Evolutionary conservation across 1,140 invertebrate species (phyloP).

Genomic region (Apolygus lucorum): DNA sequence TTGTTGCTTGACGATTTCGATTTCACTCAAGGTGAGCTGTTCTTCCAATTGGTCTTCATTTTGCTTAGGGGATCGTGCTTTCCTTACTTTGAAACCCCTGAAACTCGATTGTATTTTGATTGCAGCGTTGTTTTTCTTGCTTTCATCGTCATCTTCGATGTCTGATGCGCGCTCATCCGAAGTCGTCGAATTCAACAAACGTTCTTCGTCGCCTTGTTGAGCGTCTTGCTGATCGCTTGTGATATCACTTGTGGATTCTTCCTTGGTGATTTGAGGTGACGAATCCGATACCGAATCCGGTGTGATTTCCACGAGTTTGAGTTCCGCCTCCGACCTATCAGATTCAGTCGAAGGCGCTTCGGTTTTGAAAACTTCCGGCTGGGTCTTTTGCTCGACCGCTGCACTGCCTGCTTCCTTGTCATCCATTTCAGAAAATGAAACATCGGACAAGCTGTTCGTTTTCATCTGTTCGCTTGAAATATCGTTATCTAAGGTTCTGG

Average conservation of each 20-base stretch:
- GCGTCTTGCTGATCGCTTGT: background rate
- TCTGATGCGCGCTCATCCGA: background rate
- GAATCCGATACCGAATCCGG: background rate
- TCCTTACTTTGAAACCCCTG: constrained; percentile 31
- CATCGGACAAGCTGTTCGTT: constrained; percentile 32
- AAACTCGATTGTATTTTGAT: constrained; percentile 33
- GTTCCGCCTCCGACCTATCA: background rate
- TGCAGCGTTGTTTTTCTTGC: constrained; percentile 24
- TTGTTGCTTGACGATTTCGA: constrained; percentile 27
- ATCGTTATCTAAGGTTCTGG: constrained; percentile 27
- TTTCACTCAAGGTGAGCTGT: constrained; percentile 23
- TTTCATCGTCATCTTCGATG: background rate
- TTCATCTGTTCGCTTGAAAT: constrained; percentile 32
- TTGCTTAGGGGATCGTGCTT: constrained; percentile 28
- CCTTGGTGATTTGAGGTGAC: background rate
- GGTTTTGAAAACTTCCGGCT: background rate
- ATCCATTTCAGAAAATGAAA: constrained; percentile 27
- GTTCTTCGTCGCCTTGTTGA: background rate
- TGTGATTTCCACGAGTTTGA: background rate
- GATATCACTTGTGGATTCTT: background rate
- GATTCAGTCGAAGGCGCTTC: constrained; percentile 12
- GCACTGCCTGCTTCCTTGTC: background rate
- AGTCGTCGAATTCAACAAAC: background rate
- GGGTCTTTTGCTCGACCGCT: background rate
- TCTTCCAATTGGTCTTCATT: constrained; percentile 2